These are phyloP conservation scores for Trissoscelio sp. DNA, from an alignment of 2,888 invertebrate genomes.

Conservation along the genomic window DNA sequence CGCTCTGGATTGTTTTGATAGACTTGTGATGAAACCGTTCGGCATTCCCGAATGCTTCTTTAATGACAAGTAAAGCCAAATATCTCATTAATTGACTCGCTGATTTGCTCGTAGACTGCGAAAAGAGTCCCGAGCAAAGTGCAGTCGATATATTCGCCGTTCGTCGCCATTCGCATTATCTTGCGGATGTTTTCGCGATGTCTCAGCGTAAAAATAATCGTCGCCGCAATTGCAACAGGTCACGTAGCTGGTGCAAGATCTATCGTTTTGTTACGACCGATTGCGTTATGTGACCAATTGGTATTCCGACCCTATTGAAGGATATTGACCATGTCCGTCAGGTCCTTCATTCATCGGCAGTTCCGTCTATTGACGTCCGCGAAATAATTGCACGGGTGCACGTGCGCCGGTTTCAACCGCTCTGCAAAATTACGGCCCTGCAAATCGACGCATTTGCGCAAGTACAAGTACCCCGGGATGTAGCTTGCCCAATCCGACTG, in stretches of 20 bases:
- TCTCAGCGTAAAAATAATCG: constrained; percentile 43
- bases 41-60: neutral
- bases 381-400: constrained; percentile 35
- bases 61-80: constrained; percentile 20
- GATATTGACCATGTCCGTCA: constrained; percentile 73
- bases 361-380: constrained; percentile 28
- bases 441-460: constrained; percentile 45
- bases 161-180: constrained; percentile 44
- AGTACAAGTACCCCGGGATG: constrained; percentile 49
- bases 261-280: constrained; percentile 36
- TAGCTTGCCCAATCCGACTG: constrained; percentile 39
- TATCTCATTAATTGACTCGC: constrained; percentile 24
- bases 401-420: constrained; percentile 33
- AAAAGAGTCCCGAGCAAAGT: constrained; percentile 76
- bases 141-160: constrained; percentile 72
- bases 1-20: constrained; percentile 13
- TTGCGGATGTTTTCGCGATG: constrained; percentile 45
- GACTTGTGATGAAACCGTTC: constrained; percentile 1
- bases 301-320: constrained; percentile 81
- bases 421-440: constrained; percentile 39
- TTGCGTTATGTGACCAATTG: constrained; percentile 55
- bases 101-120: constrained; percentile 18
- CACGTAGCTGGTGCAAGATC: constrained; percentile 58
- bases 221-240: constrained; percentile 57
- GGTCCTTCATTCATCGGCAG: constrained; percentile 13